Evolutionary conservation across 2,113 vertebrate genomes (phyloP).

Genomic region (Sylvietta virens): DNA sequence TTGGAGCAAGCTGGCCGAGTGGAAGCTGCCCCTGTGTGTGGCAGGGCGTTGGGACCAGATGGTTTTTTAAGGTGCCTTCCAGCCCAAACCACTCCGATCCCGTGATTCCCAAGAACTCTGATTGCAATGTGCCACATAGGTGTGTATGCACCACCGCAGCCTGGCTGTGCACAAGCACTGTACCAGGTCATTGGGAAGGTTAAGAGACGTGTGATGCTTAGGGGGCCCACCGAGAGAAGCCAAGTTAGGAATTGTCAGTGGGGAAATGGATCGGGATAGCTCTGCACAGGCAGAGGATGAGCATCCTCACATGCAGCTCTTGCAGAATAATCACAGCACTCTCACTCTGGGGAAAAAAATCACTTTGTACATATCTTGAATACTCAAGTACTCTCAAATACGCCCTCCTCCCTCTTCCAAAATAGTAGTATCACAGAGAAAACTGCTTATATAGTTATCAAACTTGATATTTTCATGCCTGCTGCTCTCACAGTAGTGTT

Average conservation of each 20-base stretch:
- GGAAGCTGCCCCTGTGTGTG: too few species aligned
- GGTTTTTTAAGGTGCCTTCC: not conserved
- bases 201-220: fast-evolving
- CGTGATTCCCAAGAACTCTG: fast-evolving
- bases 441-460: not conserved
- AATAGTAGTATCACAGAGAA: not conserved
- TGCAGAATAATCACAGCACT: not conserved
- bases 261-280: not conserved
- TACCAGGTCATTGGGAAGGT: fast-evolving
- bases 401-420: not conserved
- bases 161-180: fast-evolving
- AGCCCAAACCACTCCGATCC: too few species aligned
- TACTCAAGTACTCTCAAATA: not conserved
- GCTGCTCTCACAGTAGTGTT: constrained; percentile 2
- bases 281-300: not conserved
- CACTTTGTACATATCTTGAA: not conserved
- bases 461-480: not conserved
- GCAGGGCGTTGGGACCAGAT: fast-evolving
- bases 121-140: fast-evolving
- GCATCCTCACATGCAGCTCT: not conserved
- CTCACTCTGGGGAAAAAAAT: not conserved
- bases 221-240: not conserved
- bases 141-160: fast-evolving
- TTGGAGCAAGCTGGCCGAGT: not conserved
- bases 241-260: not conserved